Evolutionary conservation across 2,113 vertebrate species (phyloP).

Genomic region (Chloropsis cyanopogon): DNA sequence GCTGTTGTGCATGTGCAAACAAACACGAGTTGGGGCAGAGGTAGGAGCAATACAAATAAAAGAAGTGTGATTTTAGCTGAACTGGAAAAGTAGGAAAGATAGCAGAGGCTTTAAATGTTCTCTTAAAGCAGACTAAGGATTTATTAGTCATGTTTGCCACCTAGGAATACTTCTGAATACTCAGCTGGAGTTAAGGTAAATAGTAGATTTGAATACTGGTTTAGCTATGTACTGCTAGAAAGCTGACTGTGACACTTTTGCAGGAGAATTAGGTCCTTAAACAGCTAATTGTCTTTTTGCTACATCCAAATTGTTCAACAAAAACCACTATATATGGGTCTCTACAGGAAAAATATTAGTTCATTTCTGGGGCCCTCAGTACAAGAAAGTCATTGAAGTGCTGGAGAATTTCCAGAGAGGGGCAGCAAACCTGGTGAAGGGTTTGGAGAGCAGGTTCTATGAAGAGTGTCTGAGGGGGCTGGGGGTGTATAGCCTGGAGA

Average conservation of each 20-base stretch:
- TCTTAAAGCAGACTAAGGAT: background rate
- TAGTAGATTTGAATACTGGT: background rate
- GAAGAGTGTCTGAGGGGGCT: background rate
- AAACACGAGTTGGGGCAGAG: background rate
- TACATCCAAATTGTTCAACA: background rate
- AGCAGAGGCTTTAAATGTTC: background rate
- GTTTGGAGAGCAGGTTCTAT: background rate
- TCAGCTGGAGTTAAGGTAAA: background rate
- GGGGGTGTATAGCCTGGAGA: background rate
- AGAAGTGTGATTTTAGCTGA: background rate
- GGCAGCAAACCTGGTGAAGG: background rate
- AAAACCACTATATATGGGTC: background rate
- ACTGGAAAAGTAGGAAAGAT: background rate
- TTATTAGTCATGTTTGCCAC: background rate
- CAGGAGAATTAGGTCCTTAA: background rate
- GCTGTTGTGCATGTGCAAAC: background rate
- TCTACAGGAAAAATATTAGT: background rate
- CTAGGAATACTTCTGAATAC: background rate
- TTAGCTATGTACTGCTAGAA: background rate
- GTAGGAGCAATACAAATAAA: background rate
- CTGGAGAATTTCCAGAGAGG: background rate
- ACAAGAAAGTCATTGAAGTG: background rate
- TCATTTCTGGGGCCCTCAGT: background rate
- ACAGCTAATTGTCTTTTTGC: background rate
- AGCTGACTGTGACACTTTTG: background rate